Evolutionary conservation across 92 coral and sea anemone species (phyloP).

Genomic region (Bergia sp.): DNA sequence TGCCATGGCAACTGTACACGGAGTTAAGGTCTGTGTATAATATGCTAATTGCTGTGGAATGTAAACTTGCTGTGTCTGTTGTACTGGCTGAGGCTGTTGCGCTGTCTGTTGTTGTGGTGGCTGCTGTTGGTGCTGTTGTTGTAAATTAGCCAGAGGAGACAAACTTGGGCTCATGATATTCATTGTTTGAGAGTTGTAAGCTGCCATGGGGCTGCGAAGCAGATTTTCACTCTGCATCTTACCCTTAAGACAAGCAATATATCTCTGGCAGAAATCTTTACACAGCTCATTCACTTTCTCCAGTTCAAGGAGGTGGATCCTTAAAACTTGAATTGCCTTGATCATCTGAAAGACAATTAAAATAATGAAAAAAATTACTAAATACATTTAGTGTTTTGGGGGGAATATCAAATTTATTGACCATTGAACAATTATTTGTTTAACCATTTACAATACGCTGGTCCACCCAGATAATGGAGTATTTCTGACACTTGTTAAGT

Average conservation of each 20-base stretch:
- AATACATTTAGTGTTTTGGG: too few species aligned
- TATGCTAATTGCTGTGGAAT: slow-evolving; percentile 41
- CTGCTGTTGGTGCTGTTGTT: slow-evolving; percentile 28
- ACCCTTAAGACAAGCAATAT: slow-evolving; percentile 98
- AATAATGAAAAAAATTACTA: not conserved
- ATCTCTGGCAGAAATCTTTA: slow-evolving; percentile 98
- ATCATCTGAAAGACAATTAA: slow-evolving; percentile 72
- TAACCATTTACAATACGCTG: too few species aligned
- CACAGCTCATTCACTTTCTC: slow-evolving; percentile 99
- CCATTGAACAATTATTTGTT: too few species aligned
- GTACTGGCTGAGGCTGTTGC: slow-evolving; percentile 61
- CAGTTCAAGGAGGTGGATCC: slow-evolving; percentile 92
- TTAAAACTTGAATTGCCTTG: slow-evolving; percentile 95
- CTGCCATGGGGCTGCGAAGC: slow-evolving; percentile 79
- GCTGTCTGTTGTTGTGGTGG: slow-evolving; percentile 51
- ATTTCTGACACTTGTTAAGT: too few species aligned
- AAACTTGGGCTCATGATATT: slow-evolving; percentile 60
- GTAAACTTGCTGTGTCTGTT: slow-evolving; percentile 68
- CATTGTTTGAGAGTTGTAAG: slow-evolving; percentile 60
- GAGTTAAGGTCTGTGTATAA: slow-evolving; percentile 62
- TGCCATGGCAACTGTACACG: slow-evolving; percentile 84
- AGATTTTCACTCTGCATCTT: slow-evolving; percentile 98
- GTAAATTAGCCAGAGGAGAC: slow-evolving; percentile 42
- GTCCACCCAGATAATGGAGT: too few species aligned
- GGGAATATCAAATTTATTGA: too few species aligned